Base-by-base conservation (phyloP, 2,797 vertebrate species). In the Spea hammondii region DNA sequence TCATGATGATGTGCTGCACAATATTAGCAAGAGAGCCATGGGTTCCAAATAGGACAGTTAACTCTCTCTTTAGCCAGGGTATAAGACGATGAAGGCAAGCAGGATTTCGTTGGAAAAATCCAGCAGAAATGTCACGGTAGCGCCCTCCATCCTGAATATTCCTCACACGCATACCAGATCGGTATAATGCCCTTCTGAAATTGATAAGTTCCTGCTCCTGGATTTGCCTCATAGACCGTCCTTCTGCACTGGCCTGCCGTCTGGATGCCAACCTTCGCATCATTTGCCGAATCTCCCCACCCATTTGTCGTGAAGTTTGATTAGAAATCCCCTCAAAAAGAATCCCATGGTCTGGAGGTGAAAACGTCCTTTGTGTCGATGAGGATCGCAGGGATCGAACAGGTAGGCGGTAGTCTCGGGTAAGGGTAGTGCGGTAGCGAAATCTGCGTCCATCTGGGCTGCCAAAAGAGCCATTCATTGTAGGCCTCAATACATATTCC, bases 1-100 rank as follows among this genome's bases (percentile, higher is more conserved):
- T 95, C 95, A 98, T 97, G 67, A 99, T 94, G 67, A 98, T 91
- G 84, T 96, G 96, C 77, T 96, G 96, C 11, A 98, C 94, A 45
- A 97, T 95, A 83, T 94, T 97, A 73, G 96, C 93, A 80, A 97
- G 88, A 49, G 96, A 96, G 3, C 94, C 95, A 1, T 96, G 94
- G 17, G 91, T 87, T 45, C 96, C 96, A 54, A 97, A 97, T 0
- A 99, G 88, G 62, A 98, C 96, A 0, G 88, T 86, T 0, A 99
- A 92, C 80, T 99, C 97, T 73, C 96, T 88, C 83, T 96, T 97
- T 68, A 99, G 13, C 96, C 96, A 99, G 0, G 97, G 97, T 44
- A 97, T 86, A 79, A 98, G 85, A 75, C 96, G 91, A 79, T 98
- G 96, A 12, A 99, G 91, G 84, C 97, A 98, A 57, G 96, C 97